Evolutionary conservation across 1,140 invertebrate species (phyloP).

Genomic region (Pogonognathellus flavescens): DNA sequence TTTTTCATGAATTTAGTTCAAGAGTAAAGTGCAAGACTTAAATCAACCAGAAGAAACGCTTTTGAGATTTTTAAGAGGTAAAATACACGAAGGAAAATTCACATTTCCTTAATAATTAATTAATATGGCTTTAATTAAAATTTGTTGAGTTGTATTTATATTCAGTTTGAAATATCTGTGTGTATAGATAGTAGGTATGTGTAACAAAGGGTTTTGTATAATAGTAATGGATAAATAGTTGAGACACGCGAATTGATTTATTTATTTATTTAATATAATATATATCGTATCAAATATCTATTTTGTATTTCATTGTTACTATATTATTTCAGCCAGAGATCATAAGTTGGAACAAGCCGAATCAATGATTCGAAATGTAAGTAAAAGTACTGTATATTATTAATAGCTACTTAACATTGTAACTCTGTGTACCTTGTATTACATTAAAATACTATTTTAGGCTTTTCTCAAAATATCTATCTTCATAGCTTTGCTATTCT

Average conservation of each 20-base stretch:
- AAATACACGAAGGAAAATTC: no score
- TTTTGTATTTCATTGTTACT: neutral
- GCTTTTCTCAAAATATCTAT: no score
- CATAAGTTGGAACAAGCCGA: slow-evolving; percentile 10
- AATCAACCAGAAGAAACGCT: slow-evolving; percentile 31
- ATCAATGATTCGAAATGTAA: slow-evolving; percentile 16
- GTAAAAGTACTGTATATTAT: neutral
- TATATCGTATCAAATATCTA: neutral
- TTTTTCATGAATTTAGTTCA: slow-evolving; percentile 7
- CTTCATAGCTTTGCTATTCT: no score
- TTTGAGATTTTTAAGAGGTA: slow-evolving; percentile 44
- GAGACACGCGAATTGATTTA: no score
- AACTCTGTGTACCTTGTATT: no score
- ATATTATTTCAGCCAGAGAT: slow-evolving; percentile 27
- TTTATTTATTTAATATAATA: neutral
- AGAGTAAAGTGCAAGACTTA: neutral
- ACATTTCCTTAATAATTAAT: neutral
- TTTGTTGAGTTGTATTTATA: no score
- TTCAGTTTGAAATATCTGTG: no score
- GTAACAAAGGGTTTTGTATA: no score
- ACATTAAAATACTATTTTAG: neutral
- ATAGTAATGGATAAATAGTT: no score
- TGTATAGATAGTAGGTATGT: no score
- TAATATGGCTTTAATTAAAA: neutral
- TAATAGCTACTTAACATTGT: no score